Evolutionary conservation across 2,113 vertebrate species (phyloP), one percentile per base, ranked within the genome.

Genomic region (Chascanopsetta lugubris): DNA sequence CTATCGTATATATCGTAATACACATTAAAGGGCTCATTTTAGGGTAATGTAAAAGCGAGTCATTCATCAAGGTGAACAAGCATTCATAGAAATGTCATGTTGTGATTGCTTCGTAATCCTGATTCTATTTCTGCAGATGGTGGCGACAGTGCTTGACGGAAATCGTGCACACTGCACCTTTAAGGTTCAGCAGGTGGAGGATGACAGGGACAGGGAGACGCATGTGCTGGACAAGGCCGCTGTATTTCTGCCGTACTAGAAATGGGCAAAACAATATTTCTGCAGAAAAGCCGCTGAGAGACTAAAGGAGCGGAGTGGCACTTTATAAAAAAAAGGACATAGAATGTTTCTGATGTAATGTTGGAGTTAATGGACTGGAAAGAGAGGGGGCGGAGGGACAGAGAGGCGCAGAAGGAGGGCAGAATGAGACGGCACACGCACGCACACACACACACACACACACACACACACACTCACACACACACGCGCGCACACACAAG

Each of bases 341-440:
- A 46, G 22, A 38, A 60, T 73, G 27, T 72, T 78, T 67, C 57
- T 57, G 8, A 57, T 65, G 57, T 83, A 79, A 84, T 81, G 77
- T 66, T 83, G 48, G 56, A 80, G 48, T 76, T 86, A 88, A 88
- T 85, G 70, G 72, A 55, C 53, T 34, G 25, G 56, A 83, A 76
- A 73, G 61, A 53, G 38, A 67, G 50, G 50, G 20, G 42, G 26
- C 0, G 6, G 27, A 24, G 32, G 56, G 60, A 64, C 27, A 20
- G 32, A 30, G 40, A 67, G 20, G 68, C 18, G 69, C 17, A 53
- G 58, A 42, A 30, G 12, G 43, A 53, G 43, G 38, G 60, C 59
- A 46, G 61, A 58, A 75, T 30, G 56, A 79, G 27, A 75, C 45
- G 30, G 40, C 51, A 18, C 12, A 47, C 24, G 47, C 20, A 70